Conservation (phyloP, 1,140 invertebrate genomes). For the Augochlora pura region DNA sequence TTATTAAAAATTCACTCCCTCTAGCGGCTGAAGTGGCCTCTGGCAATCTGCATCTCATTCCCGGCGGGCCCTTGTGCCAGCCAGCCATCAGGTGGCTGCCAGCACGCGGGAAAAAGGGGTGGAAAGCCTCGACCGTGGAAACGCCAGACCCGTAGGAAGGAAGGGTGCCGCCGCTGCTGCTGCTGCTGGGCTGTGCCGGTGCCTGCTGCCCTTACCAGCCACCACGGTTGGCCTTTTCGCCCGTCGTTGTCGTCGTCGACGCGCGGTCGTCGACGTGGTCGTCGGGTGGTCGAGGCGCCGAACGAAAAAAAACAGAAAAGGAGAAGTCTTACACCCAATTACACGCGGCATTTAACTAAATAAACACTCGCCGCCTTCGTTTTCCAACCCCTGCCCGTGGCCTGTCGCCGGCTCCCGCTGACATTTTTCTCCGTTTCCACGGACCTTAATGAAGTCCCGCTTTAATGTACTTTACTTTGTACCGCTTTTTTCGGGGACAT, state of each 20-base stretch:
- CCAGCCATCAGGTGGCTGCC: slow-evolving; percentile 63
- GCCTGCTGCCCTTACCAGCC: slow-evolving; percentile 8
- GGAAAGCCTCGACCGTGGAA: slow-evolving; percentile 47
- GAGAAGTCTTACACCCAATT: slow-evolving; percentile 70
- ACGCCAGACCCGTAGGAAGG: slow-evolving; percentile 16
- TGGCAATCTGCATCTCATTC: slow-evolving; percentile 81
- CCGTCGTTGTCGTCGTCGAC: slow-evolving; percentile 18
- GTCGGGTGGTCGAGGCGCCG: not conserved
- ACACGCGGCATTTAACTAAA: slow-evolving; percentile 68
- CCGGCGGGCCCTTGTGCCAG: slow-evolving; percentile 70
- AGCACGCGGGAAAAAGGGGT: slow-evolving; percentile 57
- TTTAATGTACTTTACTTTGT: slow-evolving; percentile 29
- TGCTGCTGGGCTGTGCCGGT: slow-evolving; percentile 7
- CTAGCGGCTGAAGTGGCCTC: slow-evolving; percentile 78
- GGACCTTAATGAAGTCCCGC: slow-evolving; percentile 39
- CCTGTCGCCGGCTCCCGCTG: not conserved
- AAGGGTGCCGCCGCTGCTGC: too few species aligned
- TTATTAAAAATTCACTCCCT: slow-evolving; percentile 81
- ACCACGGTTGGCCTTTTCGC: slow-evolving; percentile 27
- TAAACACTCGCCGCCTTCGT: slow-evolving; percentile 50
- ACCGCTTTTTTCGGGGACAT: not conserved
- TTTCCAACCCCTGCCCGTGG: not conserved
- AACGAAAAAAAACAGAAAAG: slow-evolving; percentile 38
- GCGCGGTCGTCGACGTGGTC: not conserved
- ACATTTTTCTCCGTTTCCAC: not conserved